Base-by-base conservation (phyloP, 1,140 invertebrate genomes). In the Dysdera silvatica region DNA sequence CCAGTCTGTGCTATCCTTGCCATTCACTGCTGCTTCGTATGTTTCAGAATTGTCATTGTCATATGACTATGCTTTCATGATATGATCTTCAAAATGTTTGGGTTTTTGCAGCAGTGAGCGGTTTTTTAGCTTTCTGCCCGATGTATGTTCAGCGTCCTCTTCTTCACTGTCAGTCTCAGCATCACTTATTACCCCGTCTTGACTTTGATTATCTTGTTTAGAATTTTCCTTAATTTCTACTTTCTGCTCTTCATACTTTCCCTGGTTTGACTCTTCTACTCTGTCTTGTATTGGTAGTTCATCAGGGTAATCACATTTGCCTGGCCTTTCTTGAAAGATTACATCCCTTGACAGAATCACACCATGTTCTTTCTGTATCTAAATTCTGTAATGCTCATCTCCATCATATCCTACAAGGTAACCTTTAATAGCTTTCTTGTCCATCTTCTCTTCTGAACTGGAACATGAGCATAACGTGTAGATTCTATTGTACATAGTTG, bases 401-500 rank as follows among this genome's bases (percentile, higher is more conserved):
- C 47, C 47, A 45, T 52, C 47, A 43, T 68, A 67, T 28, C 65
- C 65, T 14, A 64, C n/a, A 20, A 65, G 20, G 24, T 33, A 14
- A 20, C 33, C 33, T 37, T 55, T 54, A 7, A 35, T 53, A 16
- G 49, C n/a, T 35, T 61, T 67, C 18, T 53, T 41, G 35, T 64
- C 60, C 31, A 69, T 31, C 14, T 65, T 68, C 41, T 56, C 31
- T 61, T 52, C 5, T 45, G 32, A 29, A 23, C 4, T 40, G 49
- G 66, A n/a, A 67, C 20, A 40, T 65, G 49, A 37, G 31, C 59
- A 24, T 51, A 67, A 20, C 18, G 43, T 23, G 18, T 23, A 3
- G 20, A 63, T 26, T 65, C 61, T 20, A 60, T 58, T 6, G 60
- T 59, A 16, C 28, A 0, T 16, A 66, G 24, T 6, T 66, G 31